These are phyloP conservation scores for Atrichornis clamosus DNA, from an alignment of 2,113 vertebrate genomes.

Conservation along the genomic window DNA sequence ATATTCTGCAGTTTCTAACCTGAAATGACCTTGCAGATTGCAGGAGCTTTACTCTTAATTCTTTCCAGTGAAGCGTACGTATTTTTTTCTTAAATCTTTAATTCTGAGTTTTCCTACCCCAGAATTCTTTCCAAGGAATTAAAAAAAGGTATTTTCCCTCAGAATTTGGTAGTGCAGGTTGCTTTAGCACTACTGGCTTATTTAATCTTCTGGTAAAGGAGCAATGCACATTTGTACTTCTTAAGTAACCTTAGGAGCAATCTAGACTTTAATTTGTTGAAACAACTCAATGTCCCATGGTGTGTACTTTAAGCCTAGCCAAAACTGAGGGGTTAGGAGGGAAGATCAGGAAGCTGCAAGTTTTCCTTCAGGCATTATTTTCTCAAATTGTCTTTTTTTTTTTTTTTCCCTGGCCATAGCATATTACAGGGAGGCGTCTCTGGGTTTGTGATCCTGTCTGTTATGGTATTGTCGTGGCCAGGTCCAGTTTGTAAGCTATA, in stretches of 20 bases:
- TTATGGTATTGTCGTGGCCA: not conserved
- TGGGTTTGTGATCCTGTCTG: not conserved
- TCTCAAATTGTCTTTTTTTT: not conserved
- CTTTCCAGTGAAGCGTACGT: not conserved
- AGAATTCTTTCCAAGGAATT: not conserved
- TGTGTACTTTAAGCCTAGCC: not conserved
- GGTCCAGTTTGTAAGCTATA: not conserved
- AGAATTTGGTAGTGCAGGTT: not conserved
- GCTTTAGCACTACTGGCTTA: not conserved
- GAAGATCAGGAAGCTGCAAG: not conserved
- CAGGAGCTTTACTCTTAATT: not conserved
- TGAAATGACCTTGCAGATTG: conserved; percentile 2
- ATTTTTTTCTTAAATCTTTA: not conserved
- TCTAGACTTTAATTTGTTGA: not conserved
- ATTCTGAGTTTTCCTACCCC: not conserved
- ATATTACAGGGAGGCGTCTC: not conserved
- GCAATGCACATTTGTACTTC: not conserved
- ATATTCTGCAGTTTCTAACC: not conserved
- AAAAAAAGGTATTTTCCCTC: not conserved
- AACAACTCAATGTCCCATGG: not conserved
- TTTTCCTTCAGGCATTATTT: not conserved
- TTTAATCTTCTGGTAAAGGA: not conserved
- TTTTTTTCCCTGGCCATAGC: not conserved
- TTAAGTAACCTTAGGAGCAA: not conserved
- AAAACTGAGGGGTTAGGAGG: not conserved